Conservation (phyloP, 35 echinoderm and acorn worm genomes). For the Lytechinus variegatus region DNA sequence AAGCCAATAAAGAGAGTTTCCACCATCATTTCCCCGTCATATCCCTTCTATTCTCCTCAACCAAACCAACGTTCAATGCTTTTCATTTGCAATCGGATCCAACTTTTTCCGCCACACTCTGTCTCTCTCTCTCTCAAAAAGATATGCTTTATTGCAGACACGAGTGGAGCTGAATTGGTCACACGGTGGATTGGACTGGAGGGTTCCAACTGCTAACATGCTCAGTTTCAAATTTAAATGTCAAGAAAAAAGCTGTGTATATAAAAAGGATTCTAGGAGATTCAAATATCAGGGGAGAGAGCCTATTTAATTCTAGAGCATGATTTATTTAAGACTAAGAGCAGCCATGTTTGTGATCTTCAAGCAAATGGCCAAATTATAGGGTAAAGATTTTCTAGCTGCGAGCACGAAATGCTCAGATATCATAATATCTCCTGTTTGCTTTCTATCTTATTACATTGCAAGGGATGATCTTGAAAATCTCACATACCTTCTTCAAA, state of each 20-base stretch:
- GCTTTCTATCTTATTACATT: not conserved
- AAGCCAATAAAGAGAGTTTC: not conserved
- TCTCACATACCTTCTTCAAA: not conserved
- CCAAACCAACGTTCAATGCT: not conserved
- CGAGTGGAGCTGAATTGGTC: not conserved
- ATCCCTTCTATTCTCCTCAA: conserved; percentile 2
- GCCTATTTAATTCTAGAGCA: not conserved
- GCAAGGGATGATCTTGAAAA: not conserved
- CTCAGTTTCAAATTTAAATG: not conserved
- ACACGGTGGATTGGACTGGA: not conserved
- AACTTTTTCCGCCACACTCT: not conserved
- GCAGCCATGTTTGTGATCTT: not conserved
- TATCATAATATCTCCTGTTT: not conserved
- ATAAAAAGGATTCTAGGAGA: not conserved
- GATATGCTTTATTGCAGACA: conserved; percentile 12
- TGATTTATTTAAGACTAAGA: not conserved
- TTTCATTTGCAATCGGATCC: conserved; percentile 11
- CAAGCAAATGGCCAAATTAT: not conserved
- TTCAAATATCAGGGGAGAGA: not conserved
- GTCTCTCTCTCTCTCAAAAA: not conserved
- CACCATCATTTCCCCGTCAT: not conserved
- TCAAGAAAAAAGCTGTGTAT: conserved; percentile 3
- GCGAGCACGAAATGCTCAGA: not conserved
- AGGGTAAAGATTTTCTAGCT: not conserved
- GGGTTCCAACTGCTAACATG: not conserved